phyloP scores from a whole-genome alignment of 2,113 vertebrate species.

The Lagopus muta region DNA sequence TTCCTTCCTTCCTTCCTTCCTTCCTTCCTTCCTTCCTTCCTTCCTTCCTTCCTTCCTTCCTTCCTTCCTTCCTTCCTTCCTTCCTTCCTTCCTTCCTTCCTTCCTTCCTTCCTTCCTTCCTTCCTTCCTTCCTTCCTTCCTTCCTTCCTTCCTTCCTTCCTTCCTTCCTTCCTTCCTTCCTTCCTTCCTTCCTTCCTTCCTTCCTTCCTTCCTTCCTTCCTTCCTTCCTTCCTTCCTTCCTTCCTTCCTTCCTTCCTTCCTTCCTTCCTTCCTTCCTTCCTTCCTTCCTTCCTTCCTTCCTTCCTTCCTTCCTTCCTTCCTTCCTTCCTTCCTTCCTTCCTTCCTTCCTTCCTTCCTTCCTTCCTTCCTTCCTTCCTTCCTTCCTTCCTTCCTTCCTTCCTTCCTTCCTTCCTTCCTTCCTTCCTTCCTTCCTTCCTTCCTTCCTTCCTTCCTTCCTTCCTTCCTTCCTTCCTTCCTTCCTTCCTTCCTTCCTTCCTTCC shows the following conservation, averaged over 20 bases:
- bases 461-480: neutral
- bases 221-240: neutral
- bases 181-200: neutral
- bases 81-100: neutral
- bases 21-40: neutral
- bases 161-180: neutral
- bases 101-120: neutral
- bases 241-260: neutral
- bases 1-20: neutral
- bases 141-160: neutral
- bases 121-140: neutral
- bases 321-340: neutral
- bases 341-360: neutral
- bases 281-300: neutral
- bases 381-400: neutral
- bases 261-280: neutral
- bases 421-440: neutral
- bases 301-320: neutral
- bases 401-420: neutral
- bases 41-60: neutral
- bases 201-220: neutral
- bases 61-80: neutral
- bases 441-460: neutral
- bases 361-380: neutral
- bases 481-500: neutral